Conservation (phyloP, 2,888 invertebrate genomes). For the Fissipunctia ypsillon region DNA sequence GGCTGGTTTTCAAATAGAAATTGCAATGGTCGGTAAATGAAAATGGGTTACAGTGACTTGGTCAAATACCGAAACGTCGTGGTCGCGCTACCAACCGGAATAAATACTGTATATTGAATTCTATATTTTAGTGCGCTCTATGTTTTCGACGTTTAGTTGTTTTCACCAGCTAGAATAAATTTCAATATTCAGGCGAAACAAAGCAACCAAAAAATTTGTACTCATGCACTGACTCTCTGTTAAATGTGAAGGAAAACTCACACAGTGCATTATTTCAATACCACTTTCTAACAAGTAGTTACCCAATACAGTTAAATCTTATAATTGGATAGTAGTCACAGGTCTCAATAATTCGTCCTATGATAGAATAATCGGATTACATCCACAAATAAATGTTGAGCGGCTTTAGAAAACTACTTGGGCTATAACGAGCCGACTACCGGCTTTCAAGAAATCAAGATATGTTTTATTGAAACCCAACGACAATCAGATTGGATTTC, state of each 20-base stretch:
- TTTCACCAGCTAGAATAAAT: not conserved
- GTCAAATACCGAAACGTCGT: conserved; percentile 55
- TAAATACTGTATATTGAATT: conserved; percentile 38
- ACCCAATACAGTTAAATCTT: conserved; percentile 53
- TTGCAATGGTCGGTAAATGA: conserved; percentile 49
- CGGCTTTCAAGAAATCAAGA: conserved; percentile 49
- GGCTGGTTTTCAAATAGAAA: conserved; percentile 56
- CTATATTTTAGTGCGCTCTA: conserved; percentile 10
- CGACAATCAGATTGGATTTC: conserved; percentile 55
- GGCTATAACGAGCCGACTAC: conserved; percentile 58
- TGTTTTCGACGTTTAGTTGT: not conserved
- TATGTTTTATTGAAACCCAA: conserved; percentile 61
- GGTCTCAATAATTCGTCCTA: conserved; percentile 73
- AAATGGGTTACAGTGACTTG: conserved; percentile 62
- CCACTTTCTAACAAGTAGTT: conserved; percentile 48
- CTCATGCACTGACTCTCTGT: not conserved
- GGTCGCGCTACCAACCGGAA: conserved; percentile 34
- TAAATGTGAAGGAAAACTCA: not conserved
- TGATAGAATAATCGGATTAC: conserved; percentile 81
- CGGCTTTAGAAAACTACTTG: conserved; percentile 75
- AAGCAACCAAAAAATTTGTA: not conserved
- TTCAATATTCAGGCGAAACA: not conserved
- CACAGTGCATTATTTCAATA: conserved; percentile 5
- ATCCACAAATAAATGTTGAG: conserved; percentile 76
- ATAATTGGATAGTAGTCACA: conserved; percentile 66